A percentile compares a stretch with the other conserved stretches of the same genome.
Conservation (phyloP, 2,888 invertebrate genomes). For the Eupithecia tripunctaria region DNA sequence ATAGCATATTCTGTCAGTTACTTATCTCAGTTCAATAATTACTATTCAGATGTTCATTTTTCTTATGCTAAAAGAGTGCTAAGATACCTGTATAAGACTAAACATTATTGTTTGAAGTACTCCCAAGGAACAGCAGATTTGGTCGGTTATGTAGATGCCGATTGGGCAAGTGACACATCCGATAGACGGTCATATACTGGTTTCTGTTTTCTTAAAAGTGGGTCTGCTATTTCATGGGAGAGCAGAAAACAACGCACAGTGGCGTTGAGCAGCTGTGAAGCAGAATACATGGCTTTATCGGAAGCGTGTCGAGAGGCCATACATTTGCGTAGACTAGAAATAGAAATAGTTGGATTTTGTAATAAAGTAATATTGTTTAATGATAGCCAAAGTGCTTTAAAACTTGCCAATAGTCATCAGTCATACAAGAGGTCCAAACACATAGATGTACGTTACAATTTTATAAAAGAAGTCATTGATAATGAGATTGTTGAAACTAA, state of each 20-base stretch:
- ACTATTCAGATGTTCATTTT: conserved; percentile 34
- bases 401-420: neutral
- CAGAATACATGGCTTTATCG: neutral
- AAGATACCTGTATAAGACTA: no score
- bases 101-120: no score
- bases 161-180: neutral
- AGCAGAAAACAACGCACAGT: neutral
- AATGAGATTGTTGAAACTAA: neutral
- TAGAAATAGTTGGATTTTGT: neutral
- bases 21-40: conserved; percentile 46
- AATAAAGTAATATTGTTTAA: neutral
- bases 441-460: neutral
- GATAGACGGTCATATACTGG: conserved; percentile 5
- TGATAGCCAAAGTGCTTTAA: neutral
- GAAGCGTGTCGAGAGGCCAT: neutral
- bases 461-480: neutral
- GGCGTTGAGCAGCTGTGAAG: neutral
- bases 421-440: neutral
- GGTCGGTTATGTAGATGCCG: conserved; percentile 5
- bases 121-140: neutral
- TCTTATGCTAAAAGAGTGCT: no score
- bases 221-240: neutral
- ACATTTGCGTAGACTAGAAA: neutral
- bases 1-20: conserved; percentile 40
- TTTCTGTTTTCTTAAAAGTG: neutral